A percentile compares a stretch with the other conserved stretches of the same genome.
phyloP scores from a whole-genome alignment of 2,888 invertebrate species.

The Lepidocyrtoides sp. region DNA sequence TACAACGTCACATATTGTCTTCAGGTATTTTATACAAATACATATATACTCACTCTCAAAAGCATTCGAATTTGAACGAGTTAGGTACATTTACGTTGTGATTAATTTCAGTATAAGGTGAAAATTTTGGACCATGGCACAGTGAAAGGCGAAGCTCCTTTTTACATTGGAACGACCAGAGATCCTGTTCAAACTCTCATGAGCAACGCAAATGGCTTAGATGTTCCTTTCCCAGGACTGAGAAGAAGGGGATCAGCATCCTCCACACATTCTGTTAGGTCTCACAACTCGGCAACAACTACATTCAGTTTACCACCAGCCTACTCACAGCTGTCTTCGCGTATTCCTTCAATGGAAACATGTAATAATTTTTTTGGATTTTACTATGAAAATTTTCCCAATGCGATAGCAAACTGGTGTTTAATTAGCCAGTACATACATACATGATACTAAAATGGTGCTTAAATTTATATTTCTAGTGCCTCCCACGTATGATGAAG shows the following conservation, averaged over 20 bases:
- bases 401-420: not conserved
- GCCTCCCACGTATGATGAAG: slow-evolving; percentile 62
- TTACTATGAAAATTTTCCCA: not conserved
- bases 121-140: slow-evolving; percentile 70
- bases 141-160: slow-evolving; percentile 62
- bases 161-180: slow-evolving; percentile 63
- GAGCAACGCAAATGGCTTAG: slow-evolving; percentile 38
- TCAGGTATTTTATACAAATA: slow-evolving; percentile 47
- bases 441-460: not conserved
- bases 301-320: slow-evolving; percentile 74
- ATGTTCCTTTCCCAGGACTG: slow-evolving; percentile 55
- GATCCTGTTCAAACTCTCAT: slow-evolving; percentile 51
- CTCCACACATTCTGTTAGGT: slow-evolving; percentile 62
- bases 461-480: not conserved
- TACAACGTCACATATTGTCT: slow-evolving; percentile 62
- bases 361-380: slow-evolving; percentile 39
- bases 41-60: too few species aligned
- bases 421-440: too few species aligned
- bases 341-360: slow-evolving; percentile 64
- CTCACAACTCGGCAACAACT: slow-evolving; percentile 61
- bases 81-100: too few species aligned
- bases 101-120: slow-evolving; percentile 59
- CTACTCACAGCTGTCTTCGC: slow-evolving; percentile 67
- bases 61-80: too few species aligned
- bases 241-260: slow-evolving; percentile 62